Evolutionary conservation across 2,797 vertebrate species (phyloP), one percentile per base, ranked within the genome.

Genomic region (Yasuhikotakia modesta): DNA sequence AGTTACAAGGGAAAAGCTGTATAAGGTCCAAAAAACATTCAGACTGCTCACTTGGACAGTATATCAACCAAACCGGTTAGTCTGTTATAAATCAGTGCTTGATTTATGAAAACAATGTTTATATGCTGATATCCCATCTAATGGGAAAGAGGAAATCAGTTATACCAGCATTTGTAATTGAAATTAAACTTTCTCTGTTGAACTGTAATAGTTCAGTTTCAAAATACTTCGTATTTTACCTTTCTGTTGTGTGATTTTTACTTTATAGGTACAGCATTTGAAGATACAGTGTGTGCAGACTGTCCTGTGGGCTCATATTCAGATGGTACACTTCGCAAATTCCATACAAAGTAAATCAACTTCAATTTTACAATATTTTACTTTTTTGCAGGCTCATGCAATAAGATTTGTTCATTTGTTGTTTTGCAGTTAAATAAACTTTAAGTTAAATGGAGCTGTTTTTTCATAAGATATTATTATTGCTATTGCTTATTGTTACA

Each of bases 301-400:
- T 91, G 89, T 65, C n/a, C 48, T 8, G 10, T 1, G 2, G 83
- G 74, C n/a, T 86, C 87, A 17, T 89, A 87, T 79, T 90, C 88
- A 60, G 0, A 86, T 70, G 88, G 87, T 0, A 63, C 73, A n/a
- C 21, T 39, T 4, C 91, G 90, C 52, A 80, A 3, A 67, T 73
- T 57, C 63, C 86, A 91, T 80, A 89, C 35, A 85, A 60, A 32
- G 89, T 90, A 27, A 65, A 88, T 85, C 80, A 14, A 48, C 13
- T 6, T 7, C 30, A 48, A 5, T 70, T 46, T 22, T 61, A 65
- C 11, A 60, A 39, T 30, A 5, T 8, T 32, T 27, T 27, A 27
- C n/a, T 27, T 27, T 27, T 63, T 12, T 24, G 1, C 27, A 66
- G 17, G 17, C 17, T 11, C 7, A 58, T 12, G 4, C 19, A 24